Evolutionary conservation across 2,797 vertebrate genomes (phyloP), one percentile per base, ranked within the genome.

Genomic region (Enteromius trimaculatus): DNA sequence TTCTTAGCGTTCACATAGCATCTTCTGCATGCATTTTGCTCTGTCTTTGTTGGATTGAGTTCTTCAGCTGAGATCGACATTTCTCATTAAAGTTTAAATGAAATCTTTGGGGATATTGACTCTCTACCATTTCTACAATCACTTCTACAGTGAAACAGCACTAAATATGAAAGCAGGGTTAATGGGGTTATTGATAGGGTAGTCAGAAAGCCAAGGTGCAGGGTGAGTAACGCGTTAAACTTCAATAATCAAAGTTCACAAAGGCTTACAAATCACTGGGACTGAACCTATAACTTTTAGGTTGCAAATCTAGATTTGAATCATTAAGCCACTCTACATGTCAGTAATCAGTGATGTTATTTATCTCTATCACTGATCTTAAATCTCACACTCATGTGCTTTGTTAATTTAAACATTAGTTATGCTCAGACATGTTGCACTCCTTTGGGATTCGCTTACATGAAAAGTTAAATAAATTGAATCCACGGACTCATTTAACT

Each of bases 1-100:
- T 55, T 64, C 74, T 74, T 51, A 79, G 64, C 71, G 49, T 81
- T 80, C 85, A 83, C 66, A 2, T 34, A 82, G 71, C 47, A 44
- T 23, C n/a, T 34, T 84, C 49, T 31, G 79, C 65, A 74, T 86
- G 62, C 39, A 68, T 84, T 72, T 39, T 29, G 16, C 29, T 68
- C 29, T 4, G 39, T 21, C 39, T 72, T 39, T 47, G 23, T 79
- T 47, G 26, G 62, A 72, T 19, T 49, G 39, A 68, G 17, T 39
- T 76, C 62, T 49, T 60, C 17, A 23, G 23, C 16, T 10, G 1
- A 58, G 39, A 64, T 37, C 19, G 9, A 8, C 23, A 4, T 29
- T 55, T 55, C 60, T 34, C 6, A 64, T 31, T 78, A 21, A 64
- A 66, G 26, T 65, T 34, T 49, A 4, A 51, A 66, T 66, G 4